Conservation (phyloP, 2,797 vertebrate genomes). For the Acanthurus leucopareius region DNA sequence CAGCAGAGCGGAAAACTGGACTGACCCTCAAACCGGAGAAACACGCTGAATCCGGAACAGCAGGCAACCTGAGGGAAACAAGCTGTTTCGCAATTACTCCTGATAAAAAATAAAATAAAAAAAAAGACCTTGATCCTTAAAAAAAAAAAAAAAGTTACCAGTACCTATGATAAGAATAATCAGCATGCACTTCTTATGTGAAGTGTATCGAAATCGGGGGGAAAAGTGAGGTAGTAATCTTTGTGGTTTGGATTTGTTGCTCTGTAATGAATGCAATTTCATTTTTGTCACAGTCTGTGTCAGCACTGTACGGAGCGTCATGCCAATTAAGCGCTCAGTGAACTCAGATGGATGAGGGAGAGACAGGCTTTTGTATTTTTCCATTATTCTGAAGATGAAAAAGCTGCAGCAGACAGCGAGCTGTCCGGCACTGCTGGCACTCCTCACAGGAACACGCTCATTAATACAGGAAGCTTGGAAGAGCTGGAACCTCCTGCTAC, state of each 20-base stretch:
- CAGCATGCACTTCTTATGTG: constrained; percentile 6
- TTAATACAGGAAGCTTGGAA: constrained; percentile 62
- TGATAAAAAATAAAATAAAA: constrained; percentile 28
- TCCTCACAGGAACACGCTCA: constrained; percentile 53
- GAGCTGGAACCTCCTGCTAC: constrained; percentile 61
- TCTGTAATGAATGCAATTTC: constrained; percentile 64
- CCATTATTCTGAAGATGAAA: constrained; percentile 67
- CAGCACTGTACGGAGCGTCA: constrained; percentile 43
- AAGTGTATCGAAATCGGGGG: constrained; percentile 41
- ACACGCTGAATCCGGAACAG: constrained; percentile 17
- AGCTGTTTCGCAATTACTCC: constrained; percentile 47
- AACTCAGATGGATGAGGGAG: constrained; percentile 38
- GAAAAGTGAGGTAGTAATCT: constrained; percentile 43
- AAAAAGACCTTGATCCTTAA: background rate
- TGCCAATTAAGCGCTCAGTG: constrained; percentile 50
- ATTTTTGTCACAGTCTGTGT: constrained; percentile 64
- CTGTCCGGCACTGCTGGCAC: constrained; percentile 45
- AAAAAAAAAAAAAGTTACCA: background rate
- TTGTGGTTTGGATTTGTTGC: constrained; percentile 40
- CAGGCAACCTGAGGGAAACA: constrained; percentile 19
- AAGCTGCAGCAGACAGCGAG: constrained; percentile 48
- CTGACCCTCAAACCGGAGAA: constrained; percentile 37
- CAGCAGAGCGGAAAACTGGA: constrained; percentile 36
- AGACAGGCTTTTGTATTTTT: constrained; percentile 54
- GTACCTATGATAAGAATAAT: constrained; percentile 25